Percentiles rank a stretch among this genome's conserved stretches.
Evolutionary conservation across 2,113 vertebrate genomes (phyloP).

Genomic region (Zeus faber): DNA sequence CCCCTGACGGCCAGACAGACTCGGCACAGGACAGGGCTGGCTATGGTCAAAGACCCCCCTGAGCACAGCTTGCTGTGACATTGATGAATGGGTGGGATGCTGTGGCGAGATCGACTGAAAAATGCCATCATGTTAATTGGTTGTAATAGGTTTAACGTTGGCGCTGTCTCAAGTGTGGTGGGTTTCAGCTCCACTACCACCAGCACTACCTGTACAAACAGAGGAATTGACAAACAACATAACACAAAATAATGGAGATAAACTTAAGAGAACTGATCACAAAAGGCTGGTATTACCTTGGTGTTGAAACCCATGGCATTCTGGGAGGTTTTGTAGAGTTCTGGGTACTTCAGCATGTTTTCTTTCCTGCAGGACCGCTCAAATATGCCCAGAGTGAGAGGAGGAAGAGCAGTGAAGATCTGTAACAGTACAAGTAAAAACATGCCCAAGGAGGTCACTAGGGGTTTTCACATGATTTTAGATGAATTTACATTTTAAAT

Average conservation of each 20-base stretch:
- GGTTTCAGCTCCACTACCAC: no score
- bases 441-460: conserved; percentile 3
- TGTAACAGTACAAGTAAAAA: conserved; percentile 18
- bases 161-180: no score
- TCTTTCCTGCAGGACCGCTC: conserved; percentile 95
- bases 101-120: conserved; percentile 14
- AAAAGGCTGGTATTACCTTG: conserved; percentile 78
- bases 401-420: conserved; percentile 97
- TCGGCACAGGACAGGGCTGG: conserved; percentile 38
- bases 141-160: no score
- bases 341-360: conserved; percentile 98
- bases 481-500: no score
- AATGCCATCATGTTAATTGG: no score
- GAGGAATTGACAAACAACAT: background rate
- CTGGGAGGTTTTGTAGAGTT: conserved; percentile 97
- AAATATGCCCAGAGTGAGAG: conserved; percentile 96
- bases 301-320: conserved; percentile 97
- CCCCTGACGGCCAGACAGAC: conserved; percentile 34
- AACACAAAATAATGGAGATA: background rate
- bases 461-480: no score
- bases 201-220: no score
- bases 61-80: conserved; percentile 35
- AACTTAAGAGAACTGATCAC: background rate
- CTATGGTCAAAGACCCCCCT: conserved; percentile 21
- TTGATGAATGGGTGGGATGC: conserved; percentile 13